Base-by-base conservation (phyloP, 2,888 invertebrate genomes). In the Drosophila hamatofila region DNA sequence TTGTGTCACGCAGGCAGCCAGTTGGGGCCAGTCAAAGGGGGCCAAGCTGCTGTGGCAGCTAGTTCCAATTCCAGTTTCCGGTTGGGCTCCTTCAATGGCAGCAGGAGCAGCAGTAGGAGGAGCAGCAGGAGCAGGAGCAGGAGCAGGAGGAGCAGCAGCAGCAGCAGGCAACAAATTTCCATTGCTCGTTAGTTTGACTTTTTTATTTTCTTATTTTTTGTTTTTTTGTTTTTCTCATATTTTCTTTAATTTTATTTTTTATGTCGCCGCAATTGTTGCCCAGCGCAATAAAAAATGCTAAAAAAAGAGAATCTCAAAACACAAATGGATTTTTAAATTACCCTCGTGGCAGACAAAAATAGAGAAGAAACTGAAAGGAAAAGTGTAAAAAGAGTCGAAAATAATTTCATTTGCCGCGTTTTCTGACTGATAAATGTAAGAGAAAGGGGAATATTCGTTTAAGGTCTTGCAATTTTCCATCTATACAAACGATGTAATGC, bases 251-350 rank as follows among this genome's bases (percentile, higher is more conserved):
- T 58, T 58, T 48, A 48, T 44, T 44, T 55, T 78, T 68, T 72
- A 66, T 80, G 77, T 65, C 72, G 64, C 81, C 81, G 60, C 87
- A 85, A 86, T 88, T 85, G 87, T 81, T 88, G 84, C 48, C 48
- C 48, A 49, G 48, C 48, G 72, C 83, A 23, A 54, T 35, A 42
- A 54, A 73, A 49, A 49, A 49, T 49, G 48, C 46, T 30, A n/a
- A 11, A 27, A 48, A 48, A 69, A 88, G n/a, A 86, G 11, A 44
- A 89, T 87, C 89, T 87, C 89, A 89, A 86, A 86, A 80, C 85
- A 89, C 86, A 86, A 86, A 86, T 86, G 86, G 88, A 89, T 86
- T 89, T 86, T 86, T 89, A 86, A 86, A 86, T 86, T 86, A 86
- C 89, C 86, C 86, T 84, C 72, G 85, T 81, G 85, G 75, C 87